phyloP scores from a whole-genome alignment of 2,113 vertebrate genomes.

The Campylorhamphus procurvoides region DNA sequence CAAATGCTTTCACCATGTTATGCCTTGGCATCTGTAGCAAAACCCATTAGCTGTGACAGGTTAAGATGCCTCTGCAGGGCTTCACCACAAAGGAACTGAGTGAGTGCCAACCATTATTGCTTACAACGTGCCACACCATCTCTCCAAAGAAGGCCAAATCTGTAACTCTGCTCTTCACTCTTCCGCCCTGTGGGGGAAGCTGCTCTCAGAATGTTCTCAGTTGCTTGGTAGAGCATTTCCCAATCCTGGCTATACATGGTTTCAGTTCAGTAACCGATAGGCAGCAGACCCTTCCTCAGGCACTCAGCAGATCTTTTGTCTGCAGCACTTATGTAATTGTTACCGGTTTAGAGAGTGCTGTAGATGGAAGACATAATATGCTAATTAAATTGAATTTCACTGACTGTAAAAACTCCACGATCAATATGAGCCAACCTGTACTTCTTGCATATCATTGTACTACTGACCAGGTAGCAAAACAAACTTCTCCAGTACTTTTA shows the following conservation, averaged over 20 bases:
- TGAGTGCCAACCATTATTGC: constrained; percentile 7
- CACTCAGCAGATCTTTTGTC: background rate
- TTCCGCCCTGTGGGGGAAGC: background rate
- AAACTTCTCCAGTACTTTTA: background rate
- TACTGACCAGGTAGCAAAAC: background rate
- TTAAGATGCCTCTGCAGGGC: constrained; percentile 56
- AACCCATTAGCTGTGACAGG: constrained; percentile 70
- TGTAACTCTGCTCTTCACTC: background rate
- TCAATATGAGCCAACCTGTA: background rate
- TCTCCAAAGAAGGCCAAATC: background rate
- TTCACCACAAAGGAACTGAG: constrained; percentile 53
- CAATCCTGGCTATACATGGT: background rate
- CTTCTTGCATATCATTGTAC: background rate
- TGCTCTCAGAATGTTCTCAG: background rate
- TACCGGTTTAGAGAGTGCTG: background rate
- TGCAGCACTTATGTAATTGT: background rate
- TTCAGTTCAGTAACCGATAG: background rate
- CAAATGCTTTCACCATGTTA: constrained; percentile 61
- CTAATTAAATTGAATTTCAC: constrained; percentile 14
- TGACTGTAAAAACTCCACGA: background rate
- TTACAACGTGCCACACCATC: background rate
- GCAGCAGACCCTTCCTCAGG: background rate
- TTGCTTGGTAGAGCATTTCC: background rate
- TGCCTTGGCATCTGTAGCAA: constrained; percentile 58
- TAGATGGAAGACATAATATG: background rate